Base-by-base conservation (phyloP, 30 jellyfish, hydroid and myxozoan genomes). In the Catostylus mosaicus region DNA sequence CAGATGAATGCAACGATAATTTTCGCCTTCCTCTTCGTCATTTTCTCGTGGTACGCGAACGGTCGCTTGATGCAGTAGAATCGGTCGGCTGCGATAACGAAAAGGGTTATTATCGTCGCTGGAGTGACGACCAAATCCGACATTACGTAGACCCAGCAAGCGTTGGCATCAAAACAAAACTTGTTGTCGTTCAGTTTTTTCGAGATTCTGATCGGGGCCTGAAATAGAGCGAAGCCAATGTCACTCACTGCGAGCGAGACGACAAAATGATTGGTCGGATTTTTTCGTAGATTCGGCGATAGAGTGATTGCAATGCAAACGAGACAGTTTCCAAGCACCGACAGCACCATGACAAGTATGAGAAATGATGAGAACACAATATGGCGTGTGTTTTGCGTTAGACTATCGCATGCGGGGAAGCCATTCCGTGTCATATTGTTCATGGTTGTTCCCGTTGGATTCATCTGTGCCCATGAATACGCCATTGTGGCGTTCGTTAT, bases 181-280 rank as follows among this genome's bases (percentile, higher is more conserved):
- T 26, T 66, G 36, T 65, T 31, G 57, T 85, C 56, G 12, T 75
- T 73, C 43, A 57, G 54, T 6, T 35, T 66, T 35, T 29, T 46
- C 1, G 80, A 66, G 1, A 85, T 67, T 16, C 65, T 48, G 22
- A 85, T 64, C 1, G 95, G 95, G 34, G 84, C 69, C 52, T 71
- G 83, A 23, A 85, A 60, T 22, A 74, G n/a, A 0, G 88, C 78
- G 35, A 76, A 67, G 0, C 74, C 89, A 36, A 85, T 85, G 45
- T 85, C 95, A 50, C 95, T 85, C 14, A 85, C 43, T 2, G 95
- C 95, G 7, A 85, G 77, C 0, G 95, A 85, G 12, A 85, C 56
- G n/a, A 85, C 69, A 74, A 85, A 85, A 62, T 73, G 43, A 50
- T 66, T 85, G 16, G 95, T 85, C 20, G 87, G 88, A 54, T 73